Base-by-base conservation (phyloP, 2,113 vertebrate genomes). In the Macrotus californicus region DNA sequence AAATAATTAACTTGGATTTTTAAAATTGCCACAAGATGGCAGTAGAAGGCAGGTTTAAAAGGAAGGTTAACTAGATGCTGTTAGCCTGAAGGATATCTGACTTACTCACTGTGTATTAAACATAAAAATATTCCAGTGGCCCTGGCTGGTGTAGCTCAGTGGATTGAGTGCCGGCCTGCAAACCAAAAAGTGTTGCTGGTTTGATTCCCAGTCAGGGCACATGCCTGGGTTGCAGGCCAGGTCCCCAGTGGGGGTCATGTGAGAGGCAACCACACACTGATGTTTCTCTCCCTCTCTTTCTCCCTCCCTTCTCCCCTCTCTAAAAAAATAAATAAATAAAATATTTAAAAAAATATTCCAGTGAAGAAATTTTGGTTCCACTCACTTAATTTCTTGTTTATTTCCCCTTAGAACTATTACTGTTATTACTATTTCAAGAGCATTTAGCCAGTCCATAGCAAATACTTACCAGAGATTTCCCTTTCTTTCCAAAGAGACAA, bases 11-110 rank as follows among this genome's bases (percentile, higher is more conserved):
- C 24, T 81, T 93, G 22, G 59, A 79, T 75, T 95, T 96, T 94
- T 87, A 29, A 21, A 83, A 87, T 72, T 72, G 69, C 95, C 97
- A 97, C 95, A 94, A 96, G 97, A 81, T 97, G 97, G 97, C 97
- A 97, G 96, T 96, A 96, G 48, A 97, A 93, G 87, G 50, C 92
- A 96, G 87, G 59, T 34, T 26, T 95, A 88, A 94, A 96, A 82
- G 36, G 36, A 84, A 75, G 22, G 61, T 89, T 77, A 61, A 48
- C 22, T 54, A 8, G 43, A 21, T 31, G 41, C 6, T 1, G 26
- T 83, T 72, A 72, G 43, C 66, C 22, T 72, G 59, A 80, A 72
- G 54, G 39, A 6, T 79, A 19, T 77, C 54, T 73, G 50, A 21
- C n/a, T 92, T 95, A 31, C 64, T 87, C 34, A 77, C 12, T 79